Evolutionary conservation across 2,797 vertebrate species (phyloP).

Genomic region (Coranthus polyacanthus): DNA sequence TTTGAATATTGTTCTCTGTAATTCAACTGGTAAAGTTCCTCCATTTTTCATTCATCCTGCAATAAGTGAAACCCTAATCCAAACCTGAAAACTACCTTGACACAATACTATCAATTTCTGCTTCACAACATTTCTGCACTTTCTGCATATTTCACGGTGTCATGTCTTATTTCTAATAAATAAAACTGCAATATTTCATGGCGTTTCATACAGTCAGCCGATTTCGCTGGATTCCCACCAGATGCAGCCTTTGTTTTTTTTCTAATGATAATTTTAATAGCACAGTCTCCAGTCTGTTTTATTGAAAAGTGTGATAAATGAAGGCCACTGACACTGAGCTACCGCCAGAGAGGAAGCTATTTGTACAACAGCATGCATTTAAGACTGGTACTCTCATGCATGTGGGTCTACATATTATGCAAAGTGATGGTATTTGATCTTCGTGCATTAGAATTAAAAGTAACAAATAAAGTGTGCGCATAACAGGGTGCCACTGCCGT

Average conservation of each 20-base stretch:
- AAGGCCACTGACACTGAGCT: constrained; percentile 30
- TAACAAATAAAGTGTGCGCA: constrained; percentile 50
- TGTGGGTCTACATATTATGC: constrained; percentile 54
- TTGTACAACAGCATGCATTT: constrained; percentile 55
- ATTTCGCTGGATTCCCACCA: constrained; percentile 18
- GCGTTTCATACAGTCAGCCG: constrained; percentile 11
- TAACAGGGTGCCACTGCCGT: constrained; percentile 20
- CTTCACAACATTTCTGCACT: background rate
- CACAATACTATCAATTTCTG: constrained; percentile 1
- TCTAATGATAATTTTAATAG: constrained; percentile 22
- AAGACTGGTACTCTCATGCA: constrained; percentile 33
- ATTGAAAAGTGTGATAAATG: constrained; percentile 55
- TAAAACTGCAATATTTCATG: constrained; percentile 8
- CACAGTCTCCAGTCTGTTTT: constrained; percentile 18
- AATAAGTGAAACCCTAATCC: background rate
- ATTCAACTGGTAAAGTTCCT: background rate
- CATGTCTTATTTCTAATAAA: constrained; percentile 9
- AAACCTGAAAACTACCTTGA: background rate
- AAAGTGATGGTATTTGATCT: constrained; percentile 56
- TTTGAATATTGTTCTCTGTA: background rate
- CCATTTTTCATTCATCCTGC: background rate
- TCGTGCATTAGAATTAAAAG: constrained; percentile 26
- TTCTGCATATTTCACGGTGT: constrained; percentile 8
- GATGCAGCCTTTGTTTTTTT: constrained; percentile 45
- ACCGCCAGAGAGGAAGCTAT: constrained; percentile 38